Percentiles rank a stretch among this genome's conserved stretches.
phyloP scores from a whole-genome alignment of 2,113 vertebrate species.

The Sceloporus tristichus region DNA sequence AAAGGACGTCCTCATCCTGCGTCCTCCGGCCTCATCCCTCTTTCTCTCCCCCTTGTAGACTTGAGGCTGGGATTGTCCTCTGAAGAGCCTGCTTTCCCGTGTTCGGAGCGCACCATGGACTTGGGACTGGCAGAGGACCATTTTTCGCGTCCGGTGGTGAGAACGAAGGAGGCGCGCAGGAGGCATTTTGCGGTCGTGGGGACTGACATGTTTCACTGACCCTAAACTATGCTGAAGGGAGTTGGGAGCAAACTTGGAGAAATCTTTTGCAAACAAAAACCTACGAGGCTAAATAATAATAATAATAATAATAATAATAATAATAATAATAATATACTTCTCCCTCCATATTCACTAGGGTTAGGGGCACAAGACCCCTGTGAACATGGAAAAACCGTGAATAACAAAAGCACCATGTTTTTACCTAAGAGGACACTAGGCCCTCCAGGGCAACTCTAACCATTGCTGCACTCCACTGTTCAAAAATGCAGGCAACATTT shows the following conservation, averaged over 20 bases:
- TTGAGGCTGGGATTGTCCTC: conserved; percentile 72
- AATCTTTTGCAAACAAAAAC: neutral
- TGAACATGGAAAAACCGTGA: no score
- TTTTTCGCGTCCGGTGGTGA: conserved; percentile 93
- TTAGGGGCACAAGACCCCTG: no score
- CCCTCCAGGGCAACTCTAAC: no score
- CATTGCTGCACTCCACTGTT: neutral
- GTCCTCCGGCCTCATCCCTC: neutral
- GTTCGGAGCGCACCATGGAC: conserved; percentile 86
- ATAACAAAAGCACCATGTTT: no score
- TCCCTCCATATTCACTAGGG: no score
- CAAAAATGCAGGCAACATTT: no score
- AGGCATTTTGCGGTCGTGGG: fast-evolving
- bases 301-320: no score
- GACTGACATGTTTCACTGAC: fast-evolving
- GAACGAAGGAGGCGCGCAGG: neutral
- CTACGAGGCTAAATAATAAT: no score
- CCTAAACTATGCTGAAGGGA: neutral
- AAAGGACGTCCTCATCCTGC: neutral
- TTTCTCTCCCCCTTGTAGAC: conserved; percentile 68
- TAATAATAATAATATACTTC: no score
- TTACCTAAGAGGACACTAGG: no score
- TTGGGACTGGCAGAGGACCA: conserved; percentile 94
- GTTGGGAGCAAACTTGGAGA: neutral
- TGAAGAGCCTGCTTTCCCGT: conserved; percentile 74